Evolutionary conservation across 1,140 invertebrate genomes (phyloP), one percentile per base, ranked within the genome.

Genomic region (Lethrus apterus): DNA sequence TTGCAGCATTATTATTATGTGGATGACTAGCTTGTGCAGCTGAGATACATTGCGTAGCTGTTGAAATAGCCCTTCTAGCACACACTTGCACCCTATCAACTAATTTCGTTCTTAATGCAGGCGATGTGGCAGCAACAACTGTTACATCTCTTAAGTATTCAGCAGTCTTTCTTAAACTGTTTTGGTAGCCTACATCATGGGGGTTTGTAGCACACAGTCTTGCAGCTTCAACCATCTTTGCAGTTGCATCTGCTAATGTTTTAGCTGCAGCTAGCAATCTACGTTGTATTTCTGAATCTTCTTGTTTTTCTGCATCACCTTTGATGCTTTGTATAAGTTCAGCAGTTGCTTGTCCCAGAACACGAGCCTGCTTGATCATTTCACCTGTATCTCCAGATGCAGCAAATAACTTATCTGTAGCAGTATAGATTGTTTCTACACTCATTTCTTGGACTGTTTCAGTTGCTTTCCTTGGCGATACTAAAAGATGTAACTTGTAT

Each of bases 191-290:
- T 0, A 81, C 76, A 55, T 96, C 92, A 62, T 84, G 79, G 0
- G 91, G 93, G 64, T 81, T 83, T 19, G 79, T 81, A 9, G 91
- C 89, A 69, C 91, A 94, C 4, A 87, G 79, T 49, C 97, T 81
- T 0, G 96, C 95, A 1, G 95, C 94, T 67, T 98, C 94, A 2
- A 97, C 93, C 82, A 98, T 88, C 51, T 85, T 79, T 0, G 92
- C 86, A 0, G 96, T 99, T 4, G 95, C 95, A 70, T 98, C 93
- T 1, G 95, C 94, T 9, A 98, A 70, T 33, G 86, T 73, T 67
- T 94, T 96, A 3, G 93, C 91, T 0, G 93, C 93, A 0, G 91
- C 92, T 30, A 98, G 67, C 4, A 98, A 66, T 50, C 91, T 78
- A 43, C 88, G 79, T 60, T 98, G 93, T 11, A 89, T 76, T 36